Evolutionary conservation across 2,888 invertebrate species (phyloP).

Genomic region (Lithodes maja): DNA sequence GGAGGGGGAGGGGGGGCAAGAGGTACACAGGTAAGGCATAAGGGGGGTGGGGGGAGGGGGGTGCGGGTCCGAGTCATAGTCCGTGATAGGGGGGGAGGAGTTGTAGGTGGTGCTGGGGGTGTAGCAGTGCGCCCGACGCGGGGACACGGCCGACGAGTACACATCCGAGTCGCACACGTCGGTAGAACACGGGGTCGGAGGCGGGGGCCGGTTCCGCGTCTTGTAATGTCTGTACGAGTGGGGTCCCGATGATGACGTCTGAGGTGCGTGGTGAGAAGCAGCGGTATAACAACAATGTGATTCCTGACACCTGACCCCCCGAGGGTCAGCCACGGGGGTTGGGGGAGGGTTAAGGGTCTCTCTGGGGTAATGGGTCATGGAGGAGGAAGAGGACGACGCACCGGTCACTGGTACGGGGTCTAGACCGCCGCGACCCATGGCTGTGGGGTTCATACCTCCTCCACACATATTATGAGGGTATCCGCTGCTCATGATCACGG

Average conservation of each 20-base stretch:
- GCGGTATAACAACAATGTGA: constrained; percentile 62
- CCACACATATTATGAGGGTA: constrained; percentile 40
- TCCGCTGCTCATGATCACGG: constrained; percentile 34
- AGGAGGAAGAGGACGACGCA: constrained; percentile 78
- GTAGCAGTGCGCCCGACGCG: constrained; percentile 59
- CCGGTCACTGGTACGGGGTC: constrained; percentile 83
- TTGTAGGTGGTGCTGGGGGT: constrained; percentile 61
- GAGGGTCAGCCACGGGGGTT: constrained; percentile 84
- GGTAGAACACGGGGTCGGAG: constrained; percentile 95
- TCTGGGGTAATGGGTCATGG: constrained; percentile 83
- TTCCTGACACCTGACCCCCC: constrained; percentile 73
- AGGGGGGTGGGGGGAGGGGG: constrained; percentile 65
- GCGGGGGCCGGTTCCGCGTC: constrained; percentile 84
- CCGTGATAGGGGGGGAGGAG: constrained; percentile 67
- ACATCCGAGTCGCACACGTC: constrained; percentile 83
- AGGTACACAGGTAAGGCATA: constrained; percentile 60
- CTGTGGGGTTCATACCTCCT: constrained; percentile 40
- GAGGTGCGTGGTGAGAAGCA: constrained; percentile 54
- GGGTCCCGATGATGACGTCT: constrained; percentile 60
- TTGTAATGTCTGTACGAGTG: constrained; percentile 83
- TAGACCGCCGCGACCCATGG: constrained; percentile 42
- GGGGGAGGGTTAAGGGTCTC: constrained; percentile 94
- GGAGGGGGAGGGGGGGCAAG: constrained; percentile 66
- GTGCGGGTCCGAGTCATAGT: constrained; percentile 67
- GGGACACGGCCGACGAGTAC: constrained; percentile 58